These are phyloP conservation scores for Emys orbicularis DNA, from an alignment of 2,797 vertebrate species.

Conservation along the genomic window DNA sequence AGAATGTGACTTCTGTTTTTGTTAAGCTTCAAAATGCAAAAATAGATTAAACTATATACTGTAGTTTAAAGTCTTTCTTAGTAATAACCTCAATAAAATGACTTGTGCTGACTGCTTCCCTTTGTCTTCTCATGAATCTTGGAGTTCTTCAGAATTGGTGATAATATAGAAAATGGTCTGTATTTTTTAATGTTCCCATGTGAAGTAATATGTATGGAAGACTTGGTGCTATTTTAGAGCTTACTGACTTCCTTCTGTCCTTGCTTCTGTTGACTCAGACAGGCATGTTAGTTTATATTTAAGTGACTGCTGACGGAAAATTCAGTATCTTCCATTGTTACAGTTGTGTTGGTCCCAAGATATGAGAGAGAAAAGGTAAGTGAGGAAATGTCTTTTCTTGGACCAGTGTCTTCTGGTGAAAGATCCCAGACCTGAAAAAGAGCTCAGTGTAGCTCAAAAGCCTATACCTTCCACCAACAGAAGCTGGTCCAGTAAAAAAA, in stretches of 20 bases:
- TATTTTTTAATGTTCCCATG: too few species aligned
- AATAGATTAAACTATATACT: fast-evolving
- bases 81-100: fast-evolving
- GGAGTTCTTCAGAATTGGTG: not conserved
- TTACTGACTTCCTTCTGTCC: too few species aligned
- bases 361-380: not conserved
- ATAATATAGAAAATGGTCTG: too few species aligned
- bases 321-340: not conserved
- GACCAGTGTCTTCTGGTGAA: not conserved
- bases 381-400: not conserved
- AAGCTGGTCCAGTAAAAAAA: not conserved
- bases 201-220: too few species aligned
- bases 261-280: too few species aligned
- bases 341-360: not conserved
- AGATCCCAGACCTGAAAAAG: not conserved
- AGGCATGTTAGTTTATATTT: not conserved
- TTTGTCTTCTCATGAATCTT: not conserved
- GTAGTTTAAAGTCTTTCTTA: fast-evolving
- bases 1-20: fast-evolving
- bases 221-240: too few species aligned
- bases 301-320: not conserved
- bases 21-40: not conserved
- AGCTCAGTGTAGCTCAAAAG: not conserved
- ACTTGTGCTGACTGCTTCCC: not conserved
- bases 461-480: not conserved